Base-by-base conservation (phyloP, 2,888 invertebrate species). In the Hypolimnas misippus region DNA sequence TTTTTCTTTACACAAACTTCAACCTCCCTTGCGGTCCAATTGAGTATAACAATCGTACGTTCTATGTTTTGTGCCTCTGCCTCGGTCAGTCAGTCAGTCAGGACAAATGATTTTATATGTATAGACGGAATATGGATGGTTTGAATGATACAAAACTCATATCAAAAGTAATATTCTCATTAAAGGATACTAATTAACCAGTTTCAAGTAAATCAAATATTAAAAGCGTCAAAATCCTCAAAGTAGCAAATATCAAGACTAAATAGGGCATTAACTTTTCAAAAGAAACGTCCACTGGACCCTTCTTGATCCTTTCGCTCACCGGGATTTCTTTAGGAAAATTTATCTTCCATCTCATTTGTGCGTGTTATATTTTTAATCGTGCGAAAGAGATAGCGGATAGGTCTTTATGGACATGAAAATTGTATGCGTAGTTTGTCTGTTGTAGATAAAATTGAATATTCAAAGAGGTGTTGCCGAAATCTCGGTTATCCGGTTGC, bases 401-500 rank as follows among this genome's bases (percentile, higher is more conserved):
- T 64, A 31, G 64, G 70, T 62, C 55, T 64, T 68, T 60, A 62
- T 59, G 65, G 64, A 72, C 74, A 82, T 83, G 81, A 85, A 88
- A 86, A 83, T 86, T 87, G 83, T 78, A 84, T 83, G 82, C 67
- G 61, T 66, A 76, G 76, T 77, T 79, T 78, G 82, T 78, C 65
- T 60, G 67, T 81, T 81, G 46, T 46, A 78, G 73, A 87, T 84
- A 87, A 86, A 89, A 91, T 90, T 88, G 86, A 87, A 89, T 89
- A 91, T 89, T 88, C 88, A 88, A 81, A 82, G 77, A 83, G 86
- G 83, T 81, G 81, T 80, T 81, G 73, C 69, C 78, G 78, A 89
- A 91, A 91, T 91, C 91, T 84, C 87, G 75, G 85, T 79, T 82
- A 82, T 81, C 79, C 78, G 65, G 73, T 68, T 54, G 67, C 61